phyloP scores from a whole-genome alignment of 2,888 invertebrate species.

The Nineta flava region DNA sequence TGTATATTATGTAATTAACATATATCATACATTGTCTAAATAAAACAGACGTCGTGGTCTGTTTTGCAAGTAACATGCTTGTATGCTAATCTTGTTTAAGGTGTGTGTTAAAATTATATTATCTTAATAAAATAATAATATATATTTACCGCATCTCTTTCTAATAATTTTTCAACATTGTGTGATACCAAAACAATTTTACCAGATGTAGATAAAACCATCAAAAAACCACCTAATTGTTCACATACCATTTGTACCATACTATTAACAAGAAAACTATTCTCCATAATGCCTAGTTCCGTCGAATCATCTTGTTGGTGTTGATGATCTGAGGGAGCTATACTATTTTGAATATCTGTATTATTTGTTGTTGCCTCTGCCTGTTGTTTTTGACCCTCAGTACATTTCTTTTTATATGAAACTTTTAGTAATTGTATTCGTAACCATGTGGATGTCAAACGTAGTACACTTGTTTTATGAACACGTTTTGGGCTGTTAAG shows the following conservation, averaged over 20 bases:
- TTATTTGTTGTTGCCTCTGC: background rate
- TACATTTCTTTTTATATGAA: background rate
- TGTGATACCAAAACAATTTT: conserved; percentile 75
- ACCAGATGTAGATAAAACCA: conserved; percentile 64
- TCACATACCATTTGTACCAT: conserved; percentile 39
- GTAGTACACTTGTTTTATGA: conserved; percentile 80
- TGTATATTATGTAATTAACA: no score
- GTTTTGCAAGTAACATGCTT: no score
- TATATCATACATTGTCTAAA: no score
- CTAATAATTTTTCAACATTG: conserved; percentile 68
- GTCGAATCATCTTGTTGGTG: background rate
- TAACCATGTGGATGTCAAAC: conserved; percentile 73
- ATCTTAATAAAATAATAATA: no score
- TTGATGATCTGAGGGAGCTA: background rate
- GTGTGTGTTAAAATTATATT: background rate
- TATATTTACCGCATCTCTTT: conserved; percentile 56
- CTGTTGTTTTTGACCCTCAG: no score
- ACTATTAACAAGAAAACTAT: conserved; percentile 5
- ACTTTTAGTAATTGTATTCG: conserved; percentile 50
- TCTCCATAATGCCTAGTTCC: background rate
- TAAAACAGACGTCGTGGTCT: no score
- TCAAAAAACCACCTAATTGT: conserved; percentile 60
- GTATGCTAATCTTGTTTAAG: conserved; percentile 1
- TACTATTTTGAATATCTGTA: background rate
- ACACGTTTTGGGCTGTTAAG: conserved; percentile 66